phyloP scores from a whole-genome alignment of 2,888 invertebrate genomes.

The Acleris sparsana region DNA sequence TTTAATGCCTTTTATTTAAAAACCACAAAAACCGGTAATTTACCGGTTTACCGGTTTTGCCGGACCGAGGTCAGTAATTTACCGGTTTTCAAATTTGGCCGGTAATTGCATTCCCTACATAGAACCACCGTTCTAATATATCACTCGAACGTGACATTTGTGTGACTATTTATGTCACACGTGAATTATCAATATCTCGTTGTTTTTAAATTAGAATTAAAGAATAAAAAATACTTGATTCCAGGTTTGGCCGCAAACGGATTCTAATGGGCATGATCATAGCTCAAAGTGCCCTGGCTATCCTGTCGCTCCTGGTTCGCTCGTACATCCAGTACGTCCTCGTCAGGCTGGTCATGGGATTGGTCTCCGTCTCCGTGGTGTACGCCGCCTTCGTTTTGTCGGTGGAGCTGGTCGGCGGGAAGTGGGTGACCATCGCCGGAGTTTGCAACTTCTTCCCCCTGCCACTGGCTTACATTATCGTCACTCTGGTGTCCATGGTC shows the following conservation, averaged over 20 bases:
- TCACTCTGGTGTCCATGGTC: constrained; percentile 87
- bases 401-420: constrained; percentile 90
- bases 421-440: constrained; percentile 91
- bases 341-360: constrained; percentile 88
- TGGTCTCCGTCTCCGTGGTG: constrained; percentile 91
- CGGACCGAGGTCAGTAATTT: no score
- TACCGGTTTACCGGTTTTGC: no score
- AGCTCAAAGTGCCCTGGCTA: constrained; percentile 87
- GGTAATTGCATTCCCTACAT: no score
- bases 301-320: constrained; percentile 87
- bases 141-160: no score
- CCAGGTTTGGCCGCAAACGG: constrained; percentile 88
- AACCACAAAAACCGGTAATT: no score
- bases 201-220: background rate
- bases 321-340: constrained; percentile 88
- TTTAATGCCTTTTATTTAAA: no score
- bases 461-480: constrained; percentile 89
- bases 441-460: constrained; percentile 92
- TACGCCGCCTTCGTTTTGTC: constrained; percentile 91
- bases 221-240: constrained; percentile 43
- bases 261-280: constrained; percentile 88
- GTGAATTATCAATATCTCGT: background rate
- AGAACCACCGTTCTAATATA: no score
- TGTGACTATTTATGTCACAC: no score
- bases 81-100: no score